Evolutionary conservation across 2,113 vertebrate genomes (phyloP).

Genomic region (Pionites leucogaster): DNA sequence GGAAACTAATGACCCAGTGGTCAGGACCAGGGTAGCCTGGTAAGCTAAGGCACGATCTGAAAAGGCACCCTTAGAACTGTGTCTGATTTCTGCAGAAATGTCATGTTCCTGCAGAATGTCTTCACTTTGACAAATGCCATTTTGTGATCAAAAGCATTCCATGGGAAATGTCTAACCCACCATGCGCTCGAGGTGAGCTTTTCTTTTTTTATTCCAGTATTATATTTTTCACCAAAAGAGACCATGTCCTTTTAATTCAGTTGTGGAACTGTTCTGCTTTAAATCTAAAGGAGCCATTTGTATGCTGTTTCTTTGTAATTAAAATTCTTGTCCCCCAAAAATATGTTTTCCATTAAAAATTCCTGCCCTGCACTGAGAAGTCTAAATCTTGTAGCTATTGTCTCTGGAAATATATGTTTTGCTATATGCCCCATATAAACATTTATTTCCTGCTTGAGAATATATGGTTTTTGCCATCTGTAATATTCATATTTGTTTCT

Average conservation of each 20-base stretch:
- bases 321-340: constrained; percentile 16
- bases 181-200: rapidly evolving
- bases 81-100: not conserved
- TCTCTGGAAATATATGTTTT: constrained; percentile 35
- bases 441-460: constrained; percentile 34
- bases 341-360: constrained; percentile 49
- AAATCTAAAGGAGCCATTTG: not conserved
- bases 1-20: rapidly evolving
- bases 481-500: constrained; percentile 31
- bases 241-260: not conserved
- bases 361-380: not conserved
- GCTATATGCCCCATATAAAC: constrained; percentile 14
- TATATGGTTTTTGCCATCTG: constrained; percentile 8
- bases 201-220: not conserved
- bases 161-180: not conserved
- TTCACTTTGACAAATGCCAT: not conserved
- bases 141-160: not conserved
- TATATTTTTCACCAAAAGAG: not conserved
- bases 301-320: constrained; percentile 20
- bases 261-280: constrained; percentile 29
- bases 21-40: not conserved
- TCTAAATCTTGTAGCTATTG: constrained; percentile 8
- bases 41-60: not conserved
- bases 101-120: not conserved
- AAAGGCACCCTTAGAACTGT: not conserved